These are phyloP conservation scores for Drosophila kanekoi DNA, from an alignment of 2,888 invertebrate species.

Conservation along the genomic window DNA sequence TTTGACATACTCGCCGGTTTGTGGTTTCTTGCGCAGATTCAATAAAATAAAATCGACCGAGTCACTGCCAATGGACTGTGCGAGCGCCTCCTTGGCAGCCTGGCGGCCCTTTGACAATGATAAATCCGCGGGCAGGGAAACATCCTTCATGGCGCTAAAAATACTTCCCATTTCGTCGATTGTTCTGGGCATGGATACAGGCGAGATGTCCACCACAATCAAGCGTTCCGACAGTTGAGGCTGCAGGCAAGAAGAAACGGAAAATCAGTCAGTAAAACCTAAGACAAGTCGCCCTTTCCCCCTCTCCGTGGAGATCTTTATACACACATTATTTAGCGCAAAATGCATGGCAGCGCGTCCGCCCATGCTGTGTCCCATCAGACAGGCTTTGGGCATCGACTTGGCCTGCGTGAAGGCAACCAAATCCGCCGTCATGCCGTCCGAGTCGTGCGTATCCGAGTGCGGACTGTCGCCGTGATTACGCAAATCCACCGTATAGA, in stretches of 20 bases:
- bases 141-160: constrained; percentile 89
- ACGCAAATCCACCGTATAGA: constrained; percentile 91
- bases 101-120: constrained; percentile 90
- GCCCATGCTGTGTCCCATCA: constrained; percentile 98
- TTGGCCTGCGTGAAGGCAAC: constrained; percentile 86
- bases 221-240: constrained; percentile 88
- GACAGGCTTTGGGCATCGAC: constrained; percentile 85
- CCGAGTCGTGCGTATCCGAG: constrained; percentile 89
- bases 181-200: constrained; percentile 86
- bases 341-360: constrained; percentile 96
- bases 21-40: constrained; percentile 89
- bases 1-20: constrained; percentile 69
- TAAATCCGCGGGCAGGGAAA: constrained; percentile 87
- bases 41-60: constrained; percentile 92
- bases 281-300: too few relatives aligned
- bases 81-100: constrained; percentile 88
- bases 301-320: background rate
- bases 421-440: constrained; percentile 91
- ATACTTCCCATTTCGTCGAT: constrained; percentile 87
- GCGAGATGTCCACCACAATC: constrained; percentile 91
- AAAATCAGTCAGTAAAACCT: background rate
- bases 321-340: constrained; percentile 89
- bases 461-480: constrained; percentile 98
- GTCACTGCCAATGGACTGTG: constrained; percentile 84
- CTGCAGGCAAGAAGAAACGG: constrained; percentile 76